Evolutionary conservation across 2,888 invertebrate genomes (phyloP).

Genomic region (Diploptera punctata): DNA sequence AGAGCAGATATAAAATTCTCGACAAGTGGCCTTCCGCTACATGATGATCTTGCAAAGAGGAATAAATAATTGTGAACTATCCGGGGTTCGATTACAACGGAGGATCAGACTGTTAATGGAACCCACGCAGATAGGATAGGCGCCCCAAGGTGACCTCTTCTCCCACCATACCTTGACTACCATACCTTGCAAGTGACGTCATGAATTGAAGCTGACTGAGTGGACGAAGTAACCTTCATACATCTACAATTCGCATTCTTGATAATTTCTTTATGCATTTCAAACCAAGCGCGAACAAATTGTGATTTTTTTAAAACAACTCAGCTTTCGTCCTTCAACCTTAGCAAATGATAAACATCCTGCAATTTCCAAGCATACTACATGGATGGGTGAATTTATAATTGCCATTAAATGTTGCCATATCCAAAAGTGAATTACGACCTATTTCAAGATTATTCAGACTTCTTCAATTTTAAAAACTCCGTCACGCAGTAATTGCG

Average conservation of each 20-base stretch:
- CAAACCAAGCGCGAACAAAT: background rate
- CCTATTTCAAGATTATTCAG: no score
- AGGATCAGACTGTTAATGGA: no score
- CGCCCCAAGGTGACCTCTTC: conserved; percentile 16
- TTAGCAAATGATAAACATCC: conserved; percentile 2
- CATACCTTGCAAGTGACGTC: conserved; percentile 8
- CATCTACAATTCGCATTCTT: background rate
- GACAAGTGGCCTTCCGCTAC: no score
- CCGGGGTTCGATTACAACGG: no score
- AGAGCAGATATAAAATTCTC: no score
- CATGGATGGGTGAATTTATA: no score
- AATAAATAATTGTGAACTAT: no score
- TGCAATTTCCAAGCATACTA: background rate
- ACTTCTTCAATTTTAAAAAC: no score
- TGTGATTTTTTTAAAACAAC: background rate
- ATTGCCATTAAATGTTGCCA: no score
- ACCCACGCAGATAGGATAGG: background rate
- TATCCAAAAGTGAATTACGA: no score
- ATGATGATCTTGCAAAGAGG: no score
- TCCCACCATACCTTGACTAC: background rate
- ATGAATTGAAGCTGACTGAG: background rate
- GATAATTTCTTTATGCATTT: background rate
- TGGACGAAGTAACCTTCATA: background rate
- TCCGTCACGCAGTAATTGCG: no score
- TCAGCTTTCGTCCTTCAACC: background rate